Evolutionary conservation across 2,113 vertebrate genomes (phyloP), one percentile per base, ranked within the genome.

Genomic region (Pygathrix nemaeus): DNA sequence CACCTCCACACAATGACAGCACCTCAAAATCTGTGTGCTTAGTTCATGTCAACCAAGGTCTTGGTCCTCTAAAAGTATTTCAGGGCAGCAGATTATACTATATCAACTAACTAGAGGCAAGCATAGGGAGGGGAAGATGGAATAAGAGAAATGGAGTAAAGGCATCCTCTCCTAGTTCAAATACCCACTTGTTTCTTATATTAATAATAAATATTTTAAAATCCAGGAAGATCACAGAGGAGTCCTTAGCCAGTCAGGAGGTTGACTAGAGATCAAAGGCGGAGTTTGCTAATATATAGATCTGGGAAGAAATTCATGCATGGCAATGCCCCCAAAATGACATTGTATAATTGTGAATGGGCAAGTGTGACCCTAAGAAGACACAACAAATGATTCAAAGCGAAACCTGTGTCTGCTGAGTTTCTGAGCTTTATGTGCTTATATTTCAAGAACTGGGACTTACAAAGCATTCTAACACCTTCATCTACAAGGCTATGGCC

Each of bases 221-320:
- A 98, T 93, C 85, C 50, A 87, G 92, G 55, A 96, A 88, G 92
- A 98, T 98, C 97, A 98, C 97, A 98, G 92, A 95, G 80, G 97
- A 88, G 66, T 52, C 23, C 94, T 96, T 97, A 98, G 87, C 82
- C 79, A 97, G 97, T 92, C 84, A 96, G 85, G 87, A 72, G 93
- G 89, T 96, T 98, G 97, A 98, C 93, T 66, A 43, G 66, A 98
- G 98, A 98, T 98, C 97, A 98, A 98, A 98, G 96, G 59, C 93
- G 96, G 98, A 93, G 27, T 98, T 98, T 86, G 86, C 84, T 98
- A 98, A 98, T 98, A 97, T 97, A 98, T 68, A 98, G 94, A 98
- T 96, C 94, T 50, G 0, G 95, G 85, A 96, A 97, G 78, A 72
- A 97, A 98, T 96, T 92, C 93, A 89, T 92, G 86, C 92, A 83